phyloP scores from a whole-genome alignment of 2,113 vertebrate genomes.

The Callipepla californica region DNA sequence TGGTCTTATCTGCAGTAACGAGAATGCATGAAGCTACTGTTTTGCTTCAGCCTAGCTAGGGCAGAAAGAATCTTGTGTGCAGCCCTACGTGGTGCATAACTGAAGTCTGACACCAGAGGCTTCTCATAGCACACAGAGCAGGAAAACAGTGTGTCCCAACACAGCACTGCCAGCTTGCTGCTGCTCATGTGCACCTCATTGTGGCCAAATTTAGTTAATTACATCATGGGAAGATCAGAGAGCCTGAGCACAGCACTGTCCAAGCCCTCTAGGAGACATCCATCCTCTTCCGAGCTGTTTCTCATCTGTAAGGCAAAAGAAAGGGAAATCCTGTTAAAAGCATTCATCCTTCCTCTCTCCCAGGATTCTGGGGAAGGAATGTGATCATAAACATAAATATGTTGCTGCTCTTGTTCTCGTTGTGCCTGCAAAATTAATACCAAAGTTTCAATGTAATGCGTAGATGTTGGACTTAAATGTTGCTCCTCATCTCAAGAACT shows the following conservation, averaged over 20 bases:
- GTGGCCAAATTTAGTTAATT: neutral
- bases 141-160: rapidly evolving
- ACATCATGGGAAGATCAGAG: neutral
- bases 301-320: neutral
- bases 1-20: neutral
- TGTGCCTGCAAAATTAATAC: neutral
- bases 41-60: neutral
- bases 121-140: neutral
- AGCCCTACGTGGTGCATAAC: neutral
- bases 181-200: neutral
- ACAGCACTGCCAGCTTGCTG: neutral
- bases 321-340: neutral
- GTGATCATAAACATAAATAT: neutral
- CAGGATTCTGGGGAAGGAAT: neutral
- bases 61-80: neutral
- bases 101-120: neutral
- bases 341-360: neutral
- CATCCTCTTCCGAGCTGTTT: neutral
- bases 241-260: neutral
- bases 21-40: neutral
- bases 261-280: neutral
- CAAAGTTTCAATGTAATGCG: neutral
- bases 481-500: neutral
- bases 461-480: neutral
- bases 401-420: neutral